Evolutionary conservation across 2,888 invertebrate species (phyloP).

Genomic region (Tricholauxania praeusta): DNA sequence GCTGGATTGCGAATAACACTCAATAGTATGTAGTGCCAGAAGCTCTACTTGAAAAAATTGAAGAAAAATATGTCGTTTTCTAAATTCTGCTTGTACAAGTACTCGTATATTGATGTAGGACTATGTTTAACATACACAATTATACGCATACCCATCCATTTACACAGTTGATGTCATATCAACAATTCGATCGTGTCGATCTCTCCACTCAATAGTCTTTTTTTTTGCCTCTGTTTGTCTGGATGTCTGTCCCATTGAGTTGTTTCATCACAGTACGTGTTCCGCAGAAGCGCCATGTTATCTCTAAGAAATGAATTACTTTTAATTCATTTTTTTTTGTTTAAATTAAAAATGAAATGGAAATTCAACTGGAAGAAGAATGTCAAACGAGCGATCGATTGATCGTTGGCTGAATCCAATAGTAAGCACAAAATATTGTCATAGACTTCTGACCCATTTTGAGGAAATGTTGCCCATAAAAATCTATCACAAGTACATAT

Average conservation of each 20-base stretch:
- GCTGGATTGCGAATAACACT: slow-evolving; percentile 67
- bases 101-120: slow-evolving; percentile 56
- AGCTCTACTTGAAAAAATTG: slow-evolving; percentile 51
- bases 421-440: slow-evolving; percentile 49
- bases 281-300: slow-evolving; percentile 25
- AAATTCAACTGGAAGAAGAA: slow-evolving; percentile 18
- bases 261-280: slow-evolving; percentile 14
- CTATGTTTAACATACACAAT: slow-evolving; percentile 41
- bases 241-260: slow-evolving; percentile 14
- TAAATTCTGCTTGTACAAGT: slow-evolving; percentile 50
- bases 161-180: slow-evolving; percentile 49
- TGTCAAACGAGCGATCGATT: slow-evolving; percentile 7
- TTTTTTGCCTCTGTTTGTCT: slow-evolving; percentile 7
- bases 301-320: slow-evolving; percentile 6
- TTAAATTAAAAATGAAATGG: background rate
- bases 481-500: slow-evolving; percentile 42
- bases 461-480: slow-evolving; percentile 61
- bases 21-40: slow-evolving; percentile 46
- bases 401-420: slow-evolving; percentile 8
- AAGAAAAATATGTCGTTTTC: slow-evolving; percentile 41
- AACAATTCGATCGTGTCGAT: slow-evolving; percentile 62
- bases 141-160: slow-evolving; percentile 41
- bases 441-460: slow-evolving; percentile 69
- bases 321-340: background rate
- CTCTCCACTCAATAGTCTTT: slow-evolving; percentile 43